Conservation (phyloP, 1,140 invertebrate genomes). For the Apis florea region DNA sequence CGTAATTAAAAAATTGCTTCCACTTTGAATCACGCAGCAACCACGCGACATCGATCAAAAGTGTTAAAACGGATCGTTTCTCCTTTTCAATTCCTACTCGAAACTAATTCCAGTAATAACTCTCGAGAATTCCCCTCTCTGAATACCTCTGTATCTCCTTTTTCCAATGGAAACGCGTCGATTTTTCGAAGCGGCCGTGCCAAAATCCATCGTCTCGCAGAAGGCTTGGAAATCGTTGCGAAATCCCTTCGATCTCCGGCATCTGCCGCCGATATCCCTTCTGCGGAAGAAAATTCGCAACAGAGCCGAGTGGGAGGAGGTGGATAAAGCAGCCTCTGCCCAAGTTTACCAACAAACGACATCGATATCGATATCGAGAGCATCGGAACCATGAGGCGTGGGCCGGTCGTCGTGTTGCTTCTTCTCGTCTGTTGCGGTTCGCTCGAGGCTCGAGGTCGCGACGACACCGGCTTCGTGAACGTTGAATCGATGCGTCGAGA, state of each 20-base stretch:
- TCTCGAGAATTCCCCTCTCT: neutral
- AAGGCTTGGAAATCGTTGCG: slow-evolving; percentile 12
- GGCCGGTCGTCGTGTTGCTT: slow-evolving; percentile 38
- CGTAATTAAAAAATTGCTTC: no score
- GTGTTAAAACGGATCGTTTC: no score
- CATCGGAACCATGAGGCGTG: slow-evolving; percentile 57
- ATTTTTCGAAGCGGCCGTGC: neutral
- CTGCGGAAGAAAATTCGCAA: slow-evolving; percentile 35
- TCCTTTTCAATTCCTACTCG: no score
- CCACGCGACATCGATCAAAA: no score
- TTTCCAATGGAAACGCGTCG: neutral
- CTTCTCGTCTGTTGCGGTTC: slow-evolving; percentile 38
- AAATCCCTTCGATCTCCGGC: slow-evolving; percentile 15
- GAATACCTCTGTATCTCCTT: no score
- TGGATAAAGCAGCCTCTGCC: slow-evolving; percentile 39
- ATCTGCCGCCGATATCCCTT: slow-evolving; percentile 32
- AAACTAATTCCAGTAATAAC: neutral
- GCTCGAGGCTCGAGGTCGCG: slow-evolving; percentile 49
- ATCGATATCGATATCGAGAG: slow-evolving; percentile 26
- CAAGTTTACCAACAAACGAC: slow-evolving; percentile 36
- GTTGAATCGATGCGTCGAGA: slow-evolving; percentile 59
- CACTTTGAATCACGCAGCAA: no score
- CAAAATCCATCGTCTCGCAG: neutral
- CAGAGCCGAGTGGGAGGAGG: slow-evolving; percentile 29
- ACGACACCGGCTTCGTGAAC: slow-evolving; percentile 53